Base-by-base conservation (phyloP, 2,797 vertebrate genomes). In the Poliocrania exsul region DNA sequence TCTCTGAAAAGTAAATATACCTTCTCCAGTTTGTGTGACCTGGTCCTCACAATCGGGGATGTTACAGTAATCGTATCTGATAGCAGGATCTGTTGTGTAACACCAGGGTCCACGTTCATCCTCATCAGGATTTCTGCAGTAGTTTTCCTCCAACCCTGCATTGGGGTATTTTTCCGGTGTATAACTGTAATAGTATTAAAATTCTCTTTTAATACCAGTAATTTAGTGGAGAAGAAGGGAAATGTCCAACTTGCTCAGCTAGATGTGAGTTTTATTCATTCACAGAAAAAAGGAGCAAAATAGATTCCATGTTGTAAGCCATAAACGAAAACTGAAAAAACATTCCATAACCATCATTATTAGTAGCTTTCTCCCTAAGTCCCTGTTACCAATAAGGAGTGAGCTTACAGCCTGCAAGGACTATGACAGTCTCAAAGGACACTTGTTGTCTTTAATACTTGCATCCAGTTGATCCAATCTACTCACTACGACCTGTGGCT, bases 81-180 rank as follows among this genome's bases (percentile, higher is more conserved):
- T 87, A 1, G 14, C 2, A 2, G 90, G 66, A 81, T 99, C 97
- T 2, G 93, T 98, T 56, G 99, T 99, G 95, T 99, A 99, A 86
- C 99, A 99, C 99, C 99, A 99, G 38, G 99, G 99, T n/a, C 99
- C 99, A 0, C 46, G 51, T 1, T 4, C 13, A 47, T 99, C 99
- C 2, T 1, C 77, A 74, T 99, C 99, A 3, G 99, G 99, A 96
- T 99, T 99, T 89, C 99, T 98, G 91, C 99, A 99, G 97, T 98
- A 99, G 96, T 99, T 99, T 29, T 98, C 98, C 35, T 99, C 99
- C 96, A 99, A 60, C 13, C 98, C 99, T 10, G 97, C 98, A 1
- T 1, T 60, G 13, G 98, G 98, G 51, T 97, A 2, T 5, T 21
- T 96, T 13, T 58, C 84, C 4, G 99, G 99, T 2, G 97, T 98